Evolutionary conservation across 1,140 invertebrate species (phyloP).

Genomic region (Drosophila auraria): DNA sequence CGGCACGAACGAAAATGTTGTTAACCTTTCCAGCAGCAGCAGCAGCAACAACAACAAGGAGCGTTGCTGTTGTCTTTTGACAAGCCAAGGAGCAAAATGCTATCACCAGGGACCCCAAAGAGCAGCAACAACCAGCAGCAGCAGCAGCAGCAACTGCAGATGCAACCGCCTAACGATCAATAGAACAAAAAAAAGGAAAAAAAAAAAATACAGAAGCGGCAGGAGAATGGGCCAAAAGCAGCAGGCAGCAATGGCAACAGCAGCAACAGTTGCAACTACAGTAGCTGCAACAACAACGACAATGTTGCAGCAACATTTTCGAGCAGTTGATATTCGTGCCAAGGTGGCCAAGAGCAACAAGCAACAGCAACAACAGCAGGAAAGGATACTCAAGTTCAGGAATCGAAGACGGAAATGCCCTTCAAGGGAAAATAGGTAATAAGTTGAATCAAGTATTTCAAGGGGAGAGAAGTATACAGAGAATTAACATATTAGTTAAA

Average conservation of each 20-base stretch:
- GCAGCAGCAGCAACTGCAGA: conserved; percentile 35
- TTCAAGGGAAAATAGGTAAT: neutral
- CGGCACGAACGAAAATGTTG: conserved; percentile 81
- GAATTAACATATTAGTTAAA: too few species aligned
- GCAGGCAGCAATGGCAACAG: conserved; percentile 52
- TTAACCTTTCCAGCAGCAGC: conserved; percentile 69
- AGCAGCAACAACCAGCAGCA: conserved; percentile 44
- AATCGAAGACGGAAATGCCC: conserved; percentile 9
- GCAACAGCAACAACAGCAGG: conserved; percentile 38
- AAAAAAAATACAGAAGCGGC: conserved; percentile 45
- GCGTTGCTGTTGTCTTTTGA: conserved; percentile 68
- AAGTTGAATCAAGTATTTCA: too few species aligned
- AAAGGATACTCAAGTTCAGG: conserved; percentile 9
- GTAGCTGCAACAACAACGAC: conserved; percentile 43
- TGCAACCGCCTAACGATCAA: conserved; percentile 78
- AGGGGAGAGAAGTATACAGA: too few species aligned
- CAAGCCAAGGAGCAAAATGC: conserved; percentile 81
- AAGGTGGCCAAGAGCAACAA: conserved; percentile 64
- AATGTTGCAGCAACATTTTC: conserved; percentile 73
- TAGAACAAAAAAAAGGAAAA: conserved; percentile 64
- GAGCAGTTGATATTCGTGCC: conserved; percentile 81
- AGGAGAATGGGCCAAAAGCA: conserved; percentile 55
- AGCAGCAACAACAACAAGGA: conserved; percentile 51
- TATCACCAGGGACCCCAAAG: conserved; percentile 79
- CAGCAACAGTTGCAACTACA: conserved; percentile 40